These are phyloP conservation scores for Anthopleura sola DNA, from an alignment of 64 coral and sea anemone species.

Conservation along the genomic window DNA sequence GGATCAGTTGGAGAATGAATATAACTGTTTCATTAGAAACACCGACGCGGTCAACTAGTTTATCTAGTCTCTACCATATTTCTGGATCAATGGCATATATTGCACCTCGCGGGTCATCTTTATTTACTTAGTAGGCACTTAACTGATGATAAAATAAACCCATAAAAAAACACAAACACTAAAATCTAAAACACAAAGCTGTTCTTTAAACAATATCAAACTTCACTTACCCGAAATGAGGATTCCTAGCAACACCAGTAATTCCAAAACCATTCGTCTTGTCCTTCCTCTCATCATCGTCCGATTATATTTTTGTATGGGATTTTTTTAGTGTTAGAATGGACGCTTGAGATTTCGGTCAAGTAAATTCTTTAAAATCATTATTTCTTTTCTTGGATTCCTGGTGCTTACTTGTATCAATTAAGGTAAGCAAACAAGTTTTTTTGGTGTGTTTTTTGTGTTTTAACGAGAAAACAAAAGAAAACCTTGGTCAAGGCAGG, in stretches of 20 bases:
- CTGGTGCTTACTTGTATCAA: not conserved
- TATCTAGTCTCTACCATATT: no score
- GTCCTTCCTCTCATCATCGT: not conserved
- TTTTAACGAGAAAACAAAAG: constrained; percentile 1
- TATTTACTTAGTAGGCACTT: not conserved
- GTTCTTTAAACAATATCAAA: not conserved
- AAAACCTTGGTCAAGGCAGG: not conserved
- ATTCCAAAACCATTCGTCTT: not conserved
- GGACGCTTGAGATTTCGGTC: not conserved
- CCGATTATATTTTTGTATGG: not conserved
- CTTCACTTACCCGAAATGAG: not conserved
- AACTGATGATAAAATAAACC: not conserved
- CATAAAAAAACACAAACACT: not conserved
- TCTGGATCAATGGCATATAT: not conserved
- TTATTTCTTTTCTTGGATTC: not conserved
- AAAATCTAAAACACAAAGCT: not conserved
- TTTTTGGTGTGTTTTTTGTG: not conserved
- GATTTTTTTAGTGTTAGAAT: not conserved
- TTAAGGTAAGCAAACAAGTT: not conserved
- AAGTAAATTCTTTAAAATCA: not conserved
- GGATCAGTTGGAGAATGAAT: no score
- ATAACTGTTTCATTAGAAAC: no score
- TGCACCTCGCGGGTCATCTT: not conserved
- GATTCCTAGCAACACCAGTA: not conserved
- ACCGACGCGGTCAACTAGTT: no score